phyloP scores from a whole-genome alignment of 2,888 invertebrate genomes.

The Campoplex nolae region DNA sequence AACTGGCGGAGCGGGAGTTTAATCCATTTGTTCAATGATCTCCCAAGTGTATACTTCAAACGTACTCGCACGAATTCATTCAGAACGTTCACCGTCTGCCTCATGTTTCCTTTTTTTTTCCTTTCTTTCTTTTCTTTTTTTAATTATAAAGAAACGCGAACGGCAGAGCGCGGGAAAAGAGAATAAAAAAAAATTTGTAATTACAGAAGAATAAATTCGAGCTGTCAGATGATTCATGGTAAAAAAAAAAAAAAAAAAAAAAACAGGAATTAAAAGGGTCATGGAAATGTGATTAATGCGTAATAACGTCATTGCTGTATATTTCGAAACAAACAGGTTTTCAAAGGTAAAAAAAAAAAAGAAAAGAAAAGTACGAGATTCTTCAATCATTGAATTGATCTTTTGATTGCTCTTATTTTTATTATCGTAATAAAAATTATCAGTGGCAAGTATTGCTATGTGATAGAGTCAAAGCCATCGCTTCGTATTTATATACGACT shows the following conservation, averaged over 20 bases:
- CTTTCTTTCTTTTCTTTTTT: neutral
- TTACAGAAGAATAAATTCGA: neutral
- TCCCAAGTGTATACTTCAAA: constrained; percentile 51
- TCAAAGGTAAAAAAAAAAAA: neutral
- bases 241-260: neutral
- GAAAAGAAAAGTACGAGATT: neutral
- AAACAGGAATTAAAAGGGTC: too few relatives aligned
- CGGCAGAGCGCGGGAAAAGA: too few relatives aligned
- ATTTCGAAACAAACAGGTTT: neutral
- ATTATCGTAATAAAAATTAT: neutral
- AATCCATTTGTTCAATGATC: constrained; percentile 62
- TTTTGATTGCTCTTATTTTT: neutral
- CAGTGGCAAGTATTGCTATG: neutral
- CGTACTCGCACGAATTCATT: constrained; percentile 30
- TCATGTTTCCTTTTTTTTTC: neutral
- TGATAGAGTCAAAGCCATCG: neutral
- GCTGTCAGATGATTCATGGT: neutral
- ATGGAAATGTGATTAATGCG: neutral
- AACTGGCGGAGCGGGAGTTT: constrained; percentile 45
- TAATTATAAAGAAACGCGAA: neutral
- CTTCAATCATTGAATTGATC: neutral
- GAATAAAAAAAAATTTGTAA: neutral
- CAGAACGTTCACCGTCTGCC: neutral
- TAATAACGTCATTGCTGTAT: neutral
- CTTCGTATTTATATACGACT: neutral